Base-by-base conservation (phyloP, 2,113 vertebrate genomes). In the Aramus guarauna region DNA sequence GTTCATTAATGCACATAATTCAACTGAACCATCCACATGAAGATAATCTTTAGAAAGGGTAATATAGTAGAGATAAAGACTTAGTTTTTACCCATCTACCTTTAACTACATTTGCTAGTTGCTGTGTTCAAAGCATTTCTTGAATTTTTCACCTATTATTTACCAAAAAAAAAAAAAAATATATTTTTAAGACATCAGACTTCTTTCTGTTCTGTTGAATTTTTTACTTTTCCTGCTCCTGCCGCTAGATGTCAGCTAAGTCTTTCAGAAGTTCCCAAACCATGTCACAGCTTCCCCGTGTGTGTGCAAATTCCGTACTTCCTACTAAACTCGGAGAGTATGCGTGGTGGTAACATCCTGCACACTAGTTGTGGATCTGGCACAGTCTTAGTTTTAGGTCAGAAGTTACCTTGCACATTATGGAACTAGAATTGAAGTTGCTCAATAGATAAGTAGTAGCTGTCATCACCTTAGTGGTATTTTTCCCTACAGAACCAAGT, bases 191-290 rank as follows among this genome's bases (percentile, higher is more conserved):
- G 29, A 19, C 5, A 5, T 24, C 24, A 27, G 36, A 19, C 2
- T 2, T 5, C 4, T 62, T 88, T 87, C 48, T 30, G 5, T 82
- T 85, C 13, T 66, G 50, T 80, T 64, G 77, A 34, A 56, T 94
- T 39, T 74, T 74, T 63, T 83, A 19, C 27, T 87, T 97, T 96
- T 74, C 87, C 45, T 76, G 27, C 5, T 91, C 5, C 23, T 32
- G 86, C 97, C 98, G 6, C 97, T 96, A 89, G 98, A 90, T 97
- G 98, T 96, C 98, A 98, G 85, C 34, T 88, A 91, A 93, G 88
- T 39, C 67, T 94, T 95, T 85, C 92, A 58, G 64, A 79, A 55
- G 32, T 50, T 85, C 43, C 77, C 52, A 52, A 50, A 79, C 34
- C 20, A 14, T 7, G 11, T 67, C 68, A 20, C 41, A 55, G 60